Base-by-base conservation (phyloP, 2,113 vertebrate species). In the Myrmophylax atrothorax region DNA sequence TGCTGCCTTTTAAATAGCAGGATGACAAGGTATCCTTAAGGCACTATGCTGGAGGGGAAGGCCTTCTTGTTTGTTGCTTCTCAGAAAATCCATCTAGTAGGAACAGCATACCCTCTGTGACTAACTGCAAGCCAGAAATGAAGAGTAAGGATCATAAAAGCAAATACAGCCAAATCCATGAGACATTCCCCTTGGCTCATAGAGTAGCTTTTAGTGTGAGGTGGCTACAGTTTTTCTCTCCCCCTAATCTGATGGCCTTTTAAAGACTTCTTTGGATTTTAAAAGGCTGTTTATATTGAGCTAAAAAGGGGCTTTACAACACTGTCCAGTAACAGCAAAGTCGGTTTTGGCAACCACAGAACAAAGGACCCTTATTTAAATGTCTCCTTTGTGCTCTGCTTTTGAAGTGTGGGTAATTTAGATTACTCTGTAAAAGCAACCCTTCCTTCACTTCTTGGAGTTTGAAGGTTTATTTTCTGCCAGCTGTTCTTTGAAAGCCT, bases 401-500 rank as follows among this genome's bases (percentile, higher is more conserved):
- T 90, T 81, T 89, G 73, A 92, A 87, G 77, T 47, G 60, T 63
- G 10, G 75, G 35, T 60, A 92, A 95, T 95, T 95, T 92, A 89
- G 73, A 84, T 52, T 67, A 84, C 90, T 90, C 83, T 89, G 47
- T 73, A 87, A 91, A 95, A 94, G 37, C 37, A 93, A 64, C 31
- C 66, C 15, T 91, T 87, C 79, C 90, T 89, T 89, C 56, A 84
- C 84, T 93, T 75, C 86, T 92, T 82, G 52, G 69, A 89, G 56
- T 92, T 80, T 67, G 60, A 90, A 56, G 35, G 60, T 85, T 78
- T 93, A 63, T 96, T 94, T 96, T 96, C 88, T 93, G 49, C 64
- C 86, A 96, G 88, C 85, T 94, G 83, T 84, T 95, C 80, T 94
- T 66, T 96, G 86, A 95, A 94, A 96, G 37, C 60, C 37, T 89